Evolutionary conservation across 2,113 vertebrate genomes (phyloP), one percentile per base, ranked within the genome.

Genomic region (Onychostoma macrolepis): DNA sequence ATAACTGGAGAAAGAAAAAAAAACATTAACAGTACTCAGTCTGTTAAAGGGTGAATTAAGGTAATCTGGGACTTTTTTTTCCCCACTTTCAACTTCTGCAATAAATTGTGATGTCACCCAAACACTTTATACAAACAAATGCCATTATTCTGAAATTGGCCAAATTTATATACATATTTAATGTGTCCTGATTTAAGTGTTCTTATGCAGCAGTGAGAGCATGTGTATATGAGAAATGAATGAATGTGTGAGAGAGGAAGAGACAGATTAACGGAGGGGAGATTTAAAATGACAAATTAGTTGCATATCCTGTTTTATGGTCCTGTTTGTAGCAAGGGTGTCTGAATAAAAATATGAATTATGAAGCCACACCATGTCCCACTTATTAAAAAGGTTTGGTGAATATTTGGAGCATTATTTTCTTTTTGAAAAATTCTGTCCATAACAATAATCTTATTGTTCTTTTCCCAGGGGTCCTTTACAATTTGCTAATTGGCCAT

Each of bases 61-160:
- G 58, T 61, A n/a, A 61, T 56, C 17, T 56, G 53, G 53, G 53
- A 21, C 17, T 2, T 4, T 19, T 36, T 36, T 19, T 19, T 0
- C 50, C 50, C 21, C 56, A 65, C 61, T 65, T 28, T 28, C 26
- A 13, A 28, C 12, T 30, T 65, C n/a, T 26, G 1, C n/a, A 63
- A 63, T 63, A 4, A 30, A 67, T 1, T 30, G 30, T 69, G 7
- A 19, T 69, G 67, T 69, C 17, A 21, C 17, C 28, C 26, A 13
- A 67, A 67, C 63, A 15, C 26, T 30, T 67, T 67, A 67, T 67
- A 30, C 63, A 69, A 69, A 69, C 65, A 69, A 33, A 33, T 69
- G 5, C 0, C 15, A 69, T 33, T 17, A 33, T 17, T 33, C 30
- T 69, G 28, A 33, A 69, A 69, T 8, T 19, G 28, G 15, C 65